Percentiles rank a stretch among this genome's conserved stretches.
phyloP scores from a whole-genome alignment of 1,140 invertebrate genomes.

The Sitodiplosis mosellana region DNA sequence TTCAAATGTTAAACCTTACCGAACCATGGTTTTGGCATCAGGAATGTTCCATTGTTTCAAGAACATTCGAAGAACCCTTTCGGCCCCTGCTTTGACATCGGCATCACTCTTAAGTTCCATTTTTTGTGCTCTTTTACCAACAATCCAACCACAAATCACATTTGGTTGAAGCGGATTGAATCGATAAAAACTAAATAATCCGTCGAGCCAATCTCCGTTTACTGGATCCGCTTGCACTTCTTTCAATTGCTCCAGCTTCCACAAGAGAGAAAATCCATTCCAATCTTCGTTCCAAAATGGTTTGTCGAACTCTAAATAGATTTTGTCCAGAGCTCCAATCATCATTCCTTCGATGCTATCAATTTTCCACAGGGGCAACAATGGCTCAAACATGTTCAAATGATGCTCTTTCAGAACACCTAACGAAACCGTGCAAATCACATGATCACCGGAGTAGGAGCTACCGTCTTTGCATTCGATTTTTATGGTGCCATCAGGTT shows the following conservation, averaged over 20 bases:
- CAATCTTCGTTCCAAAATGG: slow-evolving; percentile 38
- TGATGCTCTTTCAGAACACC: slow-evolving; percentile 46
- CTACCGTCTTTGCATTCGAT: slow-evolving; percentile 38
- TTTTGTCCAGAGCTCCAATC: slow-evolving; percentile 54
- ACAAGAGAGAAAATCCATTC: slow-evolving; percentile 29
- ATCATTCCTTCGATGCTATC: slow-evolving; percentile 40
- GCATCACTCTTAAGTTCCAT: slow-evolving; percentile 33
- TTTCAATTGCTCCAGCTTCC: slow-evolving; percentile 29
- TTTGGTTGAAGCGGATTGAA: slow-evolving; percentile 37
- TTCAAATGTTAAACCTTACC: slow-evolving; percentile 2
- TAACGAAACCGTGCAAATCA: slow-evolving; percentile 46
- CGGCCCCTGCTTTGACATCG: slow-evolving; percentile 17
- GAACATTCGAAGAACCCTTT: slow-evolving; percentile 25
- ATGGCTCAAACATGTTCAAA: slow-evolving; percentile 36
- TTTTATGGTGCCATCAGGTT: slow-evolving; percentile 2
- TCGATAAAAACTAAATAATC: slow-evolving; percentile 39
- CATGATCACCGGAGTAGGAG: slow-evolving; percentile 36
- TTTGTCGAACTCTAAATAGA: slow-evolving; percentile 46
- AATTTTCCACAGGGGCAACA: slow-evolving; percentile 36
- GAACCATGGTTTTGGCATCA: slow-evolving; percentile 6
- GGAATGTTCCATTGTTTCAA: slow-evolving; percentile 14
- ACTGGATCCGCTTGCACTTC: slow-evolving; percentile 9
- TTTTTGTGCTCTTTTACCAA: slow-evolving; percentile 31
- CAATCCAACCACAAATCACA: slow-evolving; percentile 43
- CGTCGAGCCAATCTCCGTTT: slow-evolving; percentile 28